A percentile compares a stretch with the other conserved stretches of the same genome.
Evolutionary conservation across 1,140 invertebrate species (phyloP).

Genomic region (Penaeus indicus): DNA sequence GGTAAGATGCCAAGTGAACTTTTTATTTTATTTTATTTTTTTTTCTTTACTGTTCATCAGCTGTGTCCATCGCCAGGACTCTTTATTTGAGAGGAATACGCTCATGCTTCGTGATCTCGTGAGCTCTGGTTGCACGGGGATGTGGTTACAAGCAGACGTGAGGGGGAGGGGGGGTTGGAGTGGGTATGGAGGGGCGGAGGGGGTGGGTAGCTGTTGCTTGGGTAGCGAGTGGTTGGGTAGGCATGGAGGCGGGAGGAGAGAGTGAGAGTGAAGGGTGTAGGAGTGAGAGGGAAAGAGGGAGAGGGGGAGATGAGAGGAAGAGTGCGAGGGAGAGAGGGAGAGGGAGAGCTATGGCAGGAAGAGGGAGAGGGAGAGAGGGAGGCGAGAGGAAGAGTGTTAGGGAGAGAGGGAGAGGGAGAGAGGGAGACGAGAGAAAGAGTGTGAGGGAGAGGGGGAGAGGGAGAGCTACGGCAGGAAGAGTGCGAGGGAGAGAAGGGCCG

Average conservation of each 20-base stretch:
- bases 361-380: constrained; percentile 15
- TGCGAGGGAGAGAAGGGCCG: not conserved
- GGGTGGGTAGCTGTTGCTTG: not conserved
- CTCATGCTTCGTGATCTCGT: too few species aligned
- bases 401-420: not conserved
- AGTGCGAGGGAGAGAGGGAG: constrained; percentile 3
- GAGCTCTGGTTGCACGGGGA: too few species aligned
- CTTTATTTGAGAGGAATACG: too few species aligned
- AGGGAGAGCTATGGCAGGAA: not conserved
- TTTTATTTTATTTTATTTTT: too few species aligned
- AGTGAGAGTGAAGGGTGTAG: constrained; percentile 4
- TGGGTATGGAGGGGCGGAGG: not conserved
- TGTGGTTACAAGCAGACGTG: not conserved
- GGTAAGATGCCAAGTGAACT: not conserved
- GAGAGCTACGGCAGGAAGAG: not conserved
- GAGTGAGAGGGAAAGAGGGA: not conserved
- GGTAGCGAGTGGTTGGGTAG: not conserved
- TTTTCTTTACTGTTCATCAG: too few species aligned
- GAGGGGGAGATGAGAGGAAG: not conserved
- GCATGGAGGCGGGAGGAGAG: not conserved
- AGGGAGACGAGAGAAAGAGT: not conserved
- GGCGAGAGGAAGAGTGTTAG: not conserved
- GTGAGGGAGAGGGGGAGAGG: not conserved
- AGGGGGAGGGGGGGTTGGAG: not conserved
- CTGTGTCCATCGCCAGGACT: too few species aligned